phyloP scores from a whole-genome alignment of 2,113 vertebrate genomes.

The Serinus canaria region DNA sequence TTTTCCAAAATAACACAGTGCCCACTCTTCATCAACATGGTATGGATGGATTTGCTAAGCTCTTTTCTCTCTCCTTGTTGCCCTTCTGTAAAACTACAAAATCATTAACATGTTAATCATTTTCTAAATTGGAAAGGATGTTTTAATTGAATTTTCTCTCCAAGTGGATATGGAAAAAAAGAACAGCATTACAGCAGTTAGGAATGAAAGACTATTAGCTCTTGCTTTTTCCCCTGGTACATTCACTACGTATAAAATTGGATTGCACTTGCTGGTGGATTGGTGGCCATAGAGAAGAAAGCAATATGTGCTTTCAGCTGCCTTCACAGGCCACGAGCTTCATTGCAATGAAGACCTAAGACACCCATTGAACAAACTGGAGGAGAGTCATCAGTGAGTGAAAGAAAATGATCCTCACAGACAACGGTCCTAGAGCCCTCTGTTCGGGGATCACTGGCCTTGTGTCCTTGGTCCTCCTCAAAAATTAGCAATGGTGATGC shows the following conservation, averaged over 20 bases:
- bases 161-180: background rate
- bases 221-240: background rate
- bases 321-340: background rate
- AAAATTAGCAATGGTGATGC: background rate
- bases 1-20: background rate
- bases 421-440: background rate
- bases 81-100: background rate
- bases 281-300: background rate
- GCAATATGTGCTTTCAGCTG: background rate
- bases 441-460: background rate
- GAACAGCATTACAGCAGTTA: background rate
- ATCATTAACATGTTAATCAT: conserved; percentile 34
- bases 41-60: background rate
- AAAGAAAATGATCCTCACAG: background rate
- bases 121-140: conserved; percentile 16
- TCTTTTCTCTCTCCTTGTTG: background rate
- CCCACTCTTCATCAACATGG: background rate
- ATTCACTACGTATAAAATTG: background rate
- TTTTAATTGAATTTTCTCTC: conserved; percentile 40
- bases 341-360: background rate
- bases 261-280: background rate
- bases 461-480: background rate
- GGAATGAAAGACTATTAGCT: background rate
- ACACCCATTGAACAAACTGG: background rate
- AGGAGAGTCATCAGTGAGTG: background rate